These are phyloP conservation scores for Triplophysa yarkandensis DNA, from an alignment of 2,797 vertebrate species.

Conservation along the genomic window DNA sequence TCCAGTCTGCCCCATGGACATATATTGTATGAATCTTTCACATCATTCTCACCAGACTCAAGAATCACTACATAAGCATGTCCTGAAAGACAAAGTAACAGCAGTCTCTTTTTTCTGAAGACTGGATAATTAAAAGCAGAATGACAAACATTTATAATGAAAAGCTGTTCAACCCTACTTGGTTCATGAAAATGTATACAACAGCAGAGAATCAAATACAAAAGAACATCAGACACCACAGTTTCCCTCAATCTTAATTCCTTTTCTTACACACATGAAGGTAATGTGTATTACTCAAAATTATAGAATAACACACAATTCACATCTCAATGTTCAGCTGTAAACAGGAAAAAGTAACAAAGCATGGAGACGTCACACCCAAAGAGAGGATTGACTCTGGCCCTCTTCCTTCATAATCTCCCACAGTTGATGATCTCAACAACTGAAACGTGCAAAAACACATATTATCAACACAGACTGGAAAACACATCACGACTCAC, in stretches of 20 bases:
- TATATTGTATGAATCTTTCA: not conserved
- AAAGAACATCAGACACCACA: too few relatives aligned
- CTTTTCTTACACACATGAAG: too few relatives aligned
- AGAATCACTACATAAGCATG: not conserved
- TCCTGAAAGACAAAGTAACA: not conserved
- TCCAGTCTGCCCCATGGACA: too few relatives aligned
- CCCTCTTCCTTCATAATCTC: conserved; percentile 53
- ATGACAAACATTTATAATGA: conserved; percentile 14
- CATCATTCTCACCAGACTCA: not conserved
- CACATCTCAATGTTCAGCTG: conserved; percentile 21
- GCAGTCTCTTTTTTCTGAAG: not conserved
- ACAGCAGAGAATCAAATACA: not conserved
- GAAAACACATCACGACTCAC: too few relatives aligned
- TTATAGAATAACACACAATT: conserved; percentile 33
- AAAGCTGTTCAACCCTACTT: conserved; percentile 2
- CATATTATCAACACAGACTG: too few relatives aligned
- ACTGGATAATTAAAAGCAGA: conserved; percentile 17
- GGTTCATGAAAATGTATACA: not conserved
- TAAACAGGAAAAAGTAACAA: conserved; percentile 67
- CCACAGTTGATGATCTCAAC: not conserved
- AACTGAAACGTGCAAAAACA: too few relatives aligned
- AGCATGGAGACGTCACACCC: conserved; percentile 49
- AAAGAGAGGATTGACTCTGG: conserved; percentile 20
- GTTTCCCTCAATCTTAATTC: too few relatives aligned
- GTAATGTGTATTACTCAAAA: conserved; percentile 10